These are phyloP conservation scores for Coilia nasus DNA, from an alignment of 2,797 vertebrate genomes.

Conservation along the genomic window DNA sequence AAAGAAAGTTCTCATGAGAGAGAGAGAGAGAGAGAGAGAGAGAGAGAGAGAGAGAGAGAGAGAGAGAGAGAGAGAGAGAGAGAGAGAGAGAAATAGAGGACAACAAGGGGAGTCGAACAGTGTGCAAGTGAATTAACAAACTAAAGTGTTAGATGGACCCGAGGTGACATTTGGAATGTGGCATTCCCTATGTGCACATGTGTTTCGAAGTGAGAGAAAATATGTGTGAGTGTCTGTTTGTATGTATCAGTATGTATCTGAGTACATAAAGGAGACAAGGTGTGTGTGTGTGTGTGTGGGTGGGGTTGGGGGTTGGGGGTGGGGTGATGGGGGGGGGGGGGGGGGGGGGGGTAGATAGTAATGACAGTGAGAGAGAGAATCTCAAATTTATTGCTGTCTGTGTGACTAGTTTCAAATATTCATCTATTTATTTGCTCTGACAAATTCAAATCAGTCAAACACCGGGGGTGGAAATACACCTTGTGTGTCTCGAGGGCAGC, in stretches of 20 bases:
- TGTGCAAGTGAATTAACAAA: slow-evolving; percentile 59
- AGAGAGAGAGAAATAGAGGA: not conserved
- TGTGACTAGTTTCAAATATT: not conserved
- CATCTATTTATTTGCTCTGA: not conserved
- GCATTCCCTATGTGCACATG: slow-evolving; percentile 48
- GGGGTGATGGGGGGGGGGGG: too few relatives aligned
- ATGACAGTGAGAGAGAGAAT: not conserved
- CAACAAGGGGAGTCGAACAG: slow-evolving; percentile 57
- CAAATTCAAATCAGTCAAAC: not conserved
- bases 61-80: slow-evolving; percentile 7
- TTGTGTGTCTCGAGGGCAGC: not conserved
- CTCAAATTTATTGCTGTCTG: not conserved
- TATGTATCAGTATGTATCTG: not conserved
- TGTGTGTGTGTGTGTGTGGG: not conserved
- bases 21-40: not conserved
- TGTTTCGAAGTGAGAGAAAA: not conserved
- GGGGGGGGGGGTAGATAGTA: too few relatives aligned
- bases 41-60: too few relatives aligned
- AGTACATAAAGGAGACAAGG: not conserved
- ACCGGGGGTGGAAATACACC: not conserved
- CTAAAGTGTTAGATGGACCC: slow-evolving; percentile 53
- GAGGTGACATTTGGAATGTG: slow-evolving; percentile 75
- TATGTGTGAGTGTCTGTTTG: not conserved
- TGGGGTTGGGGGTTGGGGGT: too few relatives aligned
- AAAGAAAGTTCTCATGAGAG: slow-evolving; percentile 7